Evolutionary conservation across 2,888 invertebrate species (phyloP), one percentile per base, ranked within the genome.

Genomic region (Enchytraeus crypticus): DNA sequence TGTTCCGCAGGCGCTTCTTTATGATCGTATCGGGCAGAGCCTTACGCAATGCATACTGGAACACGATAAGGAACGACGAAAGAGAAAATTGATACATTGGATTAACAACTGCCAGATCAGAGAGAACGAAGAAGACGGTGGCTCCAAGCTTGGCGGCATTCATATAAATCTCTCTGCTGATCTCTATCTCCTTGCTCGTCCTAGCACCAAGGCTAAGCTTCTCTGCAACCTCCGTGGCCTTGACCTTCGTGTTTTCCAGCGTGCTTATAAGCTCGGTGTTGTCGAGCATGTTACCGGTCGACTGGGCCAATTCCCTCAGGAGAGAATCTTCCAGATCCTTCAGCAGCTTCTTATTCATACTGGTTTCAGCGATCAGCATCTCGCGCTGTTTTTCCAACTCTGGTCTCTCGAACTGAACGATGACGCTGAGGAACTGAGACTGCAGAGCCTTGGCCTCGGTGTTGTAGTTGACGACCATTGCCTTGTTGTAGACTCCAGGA

Each of bases 61-160:
- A 60, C 1, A 92, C 88, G 67, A 88, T 88, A 33, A 92, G 81
- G 72, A 92, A 93, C 0, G 90, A 86, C 1, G 84, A 85, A 59
- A 93, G 80, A 0, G 92, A 91, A 78, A 92, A 92, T 73, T 92
- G 92, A 75, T 93, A 93, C 92, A 93, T 92, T 38, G 84, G 80
- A 77, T 90, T 91, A 2, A 93, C 88, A 0, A 84, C 84, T 0
- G 91, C 87, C 90, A 93, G 89, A 74, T 92, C 91, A 0, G 90
- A 86, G 27, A 93, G 80, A 0, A 92, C 90, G 76, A 92, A 93
- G 80, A 92, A 93, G 54, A 93, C 81, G 57, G 92, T 87, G 4
- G 92, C 91, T 5, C 92, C 92, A 58, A 92, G 84, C 70, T 85
- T 86, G 0, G 92, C 91, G 0, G 87, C 90, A 0, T 88, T 85